These are phyloP conservation scores for Archegozetes longisetosus DNA, from an alignment of 1,140 invertebrate species.

Conservation along the genomic window DNA sequence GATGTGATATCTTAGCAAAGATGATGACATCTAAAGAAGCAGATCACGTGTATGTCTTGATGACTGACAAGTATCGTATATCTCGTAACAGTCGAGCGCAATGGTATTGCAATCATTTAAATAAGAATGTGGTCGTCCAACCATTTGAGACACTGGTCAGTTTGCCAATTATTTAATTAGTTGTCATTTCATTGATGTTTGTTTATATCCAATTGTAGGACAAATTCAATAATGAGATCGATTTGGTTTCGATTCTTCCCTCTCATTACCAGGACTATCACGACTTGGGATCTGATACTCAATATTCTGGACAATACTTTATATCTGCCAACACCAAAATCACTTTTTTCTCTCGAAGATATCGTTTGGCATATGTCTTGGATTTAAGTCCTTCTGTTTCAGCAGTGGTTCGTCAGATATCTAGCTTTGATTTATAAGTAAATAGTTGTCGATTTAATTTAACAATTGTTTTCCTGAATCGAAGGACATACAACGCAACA, in stretches of 20 bases:
- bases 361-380: slow-evolving; percentile 54
- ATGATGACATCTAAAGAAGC: slow-evolving; percentile 1
- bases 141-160: neutral
- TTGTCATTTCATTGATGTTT: neutral
- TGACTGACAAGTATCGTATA: slow-evolving; percentile 41
- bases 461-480: slow-evolving; percentile 16
- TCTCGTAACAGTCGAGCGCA: slow-evolving; percentile 54
- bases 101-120: slow-evolving; percentile 54
- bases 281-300: slow-evolving; percentile 36
- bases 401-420: slow-evolving; percentile 46
- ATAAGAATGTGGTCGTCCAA: slow-evolving; percentile 35
- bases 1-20: neutral
- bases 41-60: slow-evolving; percentile 8
- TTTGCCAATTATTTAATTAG: neutral
- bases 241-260: slow-evolving; percentile 46
- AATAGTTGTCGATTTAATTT: no score
- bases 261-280: slow-evolving; percentile 22
- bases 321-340: slow-evolving; percentile 36
- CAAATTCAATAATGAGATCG: slow-evolving; percentile 33
- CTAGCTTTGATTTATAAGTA: no score
- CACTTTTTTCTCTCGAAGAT: slow-evolving; percentile 39
- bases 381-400: slow-evolving; percentile 63
- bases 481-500: slow-evolving; percentile 44
- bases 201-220: slow-evolving; percentile 20
- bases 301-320: slow-evolving; percentile 38